Evolutionary conservation across 2,113 vertebrate genomes (phyloP), one percentile per base, ranked within the genome.

Genomic region (Regulus satrapa): DNA sequence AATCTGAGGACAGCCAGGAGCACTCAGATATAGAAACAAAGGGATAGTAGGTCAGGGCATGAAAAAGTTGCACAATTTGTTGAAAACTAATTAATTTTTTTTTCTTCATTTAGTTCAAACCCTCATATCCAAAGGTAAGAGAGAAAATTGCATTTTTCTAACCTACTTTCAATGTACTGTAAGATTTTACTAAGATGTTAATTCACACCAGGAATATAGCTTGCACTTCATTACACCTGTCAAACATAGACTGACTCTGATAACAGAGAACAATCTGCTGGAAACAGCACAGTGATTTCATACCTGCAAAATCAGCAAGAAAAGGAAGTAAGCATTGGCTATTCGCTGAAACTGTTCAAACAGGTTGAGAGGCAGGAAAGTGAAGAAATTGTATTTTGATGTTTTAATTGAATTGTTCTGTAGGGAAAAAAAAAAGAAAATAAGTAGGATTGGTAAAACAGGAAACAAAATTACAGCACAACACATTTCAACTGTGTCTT

Each of bases 301-400:
- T 97, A 99, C 99, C 99, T 99, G 99, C 32, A 99, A 97, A 73
- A 98, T 81, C 63, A 99, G 97, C 90, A 99, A 98, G 96, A 98
- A 97, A 51, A 99, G 97, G 96, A 99, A 99, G 97, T 99, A 99
- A 36, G 98, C 98, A n/a, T 99, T 99, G 93, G 99, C 99, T 68
- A 99, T 98, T 91, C 99, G 98, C 97, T 98, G 98, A 93, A 99
- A 99, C 98, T 99, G 99, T 94, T 99, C 99, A 46, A 99, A 99
- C 38, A 99, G 98, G 97, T 99, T 99, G 85, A 99, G 97, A 11
- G 99, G 99, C 94, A 99, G 98, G 97, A 99, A 99, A 92, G 98
- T 99, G 94, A 99, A 95, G 79, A 98, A 31, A 89, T 98, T 99
- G 96, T 99, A 99, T 86, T 99, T 99, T 9, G 99, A 99, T 18